These are phyloP conservation scores for Chrysolina oricalcia DNA, from an alignment of 2,888 invertebrate genomes.

Conservation along the genomic window DNA sequence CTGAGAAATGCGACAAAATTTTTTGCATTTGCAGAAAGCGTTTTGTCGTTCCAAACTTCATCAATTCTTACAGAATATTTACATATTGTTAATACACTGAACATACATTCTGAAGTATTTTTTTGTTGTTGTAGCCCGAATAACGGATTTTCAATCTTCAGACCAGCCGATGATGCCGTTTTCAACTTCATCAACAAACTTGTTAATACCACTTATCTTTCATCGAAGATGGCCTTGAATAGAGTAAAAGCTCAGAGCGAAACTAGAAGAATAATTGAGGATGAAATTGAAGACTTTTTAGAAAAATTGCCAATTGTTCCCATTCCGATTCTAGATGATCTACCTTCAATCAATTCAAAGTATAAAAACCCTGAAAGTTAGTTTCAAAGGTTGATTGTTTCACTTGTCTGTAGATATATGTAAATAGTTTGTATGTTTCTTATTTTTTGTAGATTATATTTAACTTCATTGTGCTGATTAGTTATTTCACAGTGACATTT, in stretches of 20 bases:
- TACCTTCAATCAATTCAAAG: slow-evolving; percentile 13
- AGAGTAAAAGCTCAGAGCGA: slow-evolving; percentile 55
- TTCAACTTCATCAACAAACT: slow-evolving; percentile 58
- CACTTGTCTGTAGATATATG: not conserved
- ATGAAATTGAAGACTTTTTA: slow-evolving; percentile 55
- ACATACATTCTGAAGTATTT: not conserved
- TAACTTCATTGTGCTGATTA: not conserved
- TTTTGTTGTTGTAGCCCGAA: slow-evolving; percentile 44
- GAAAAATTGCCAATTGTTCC: slow-evolving; percentile 48
- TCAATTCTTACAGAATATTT: too few species aligned
- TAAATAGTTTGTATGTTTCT: slow-evolving; percentile 14
- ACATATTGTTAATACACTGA: too few species aligned
- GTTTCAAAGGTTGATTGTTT: not conserved
- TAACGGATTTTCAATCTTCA: slow-evolving; percentile 51
- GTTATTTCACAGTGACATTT: not conserved
- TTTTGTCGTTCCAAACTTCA: too few species aligned
- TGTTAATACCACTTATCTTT: slow-evolving; percentile 57
- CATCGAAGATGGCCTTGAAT: slow-evolving; percentile 57
- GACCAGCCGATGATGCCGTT: slow-evolving; percentile 58
- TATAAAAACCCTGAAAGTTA: not conserved
- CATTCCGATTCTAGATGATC: slow-evolving; percentile 47
- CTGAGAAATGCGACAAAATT: too few species aligned
- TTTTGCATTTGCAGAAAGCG: too few species aligned
- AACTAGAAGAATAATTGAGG: slow-evolving; percentile 52
- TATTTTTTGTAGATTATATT: slow-evolving; percentile 5